These are phyloP conservation scores for Leucoptera coffeella DNA, from an alignment of 2,888 invertebrate species.

Conservation along the genomic window DNA sequence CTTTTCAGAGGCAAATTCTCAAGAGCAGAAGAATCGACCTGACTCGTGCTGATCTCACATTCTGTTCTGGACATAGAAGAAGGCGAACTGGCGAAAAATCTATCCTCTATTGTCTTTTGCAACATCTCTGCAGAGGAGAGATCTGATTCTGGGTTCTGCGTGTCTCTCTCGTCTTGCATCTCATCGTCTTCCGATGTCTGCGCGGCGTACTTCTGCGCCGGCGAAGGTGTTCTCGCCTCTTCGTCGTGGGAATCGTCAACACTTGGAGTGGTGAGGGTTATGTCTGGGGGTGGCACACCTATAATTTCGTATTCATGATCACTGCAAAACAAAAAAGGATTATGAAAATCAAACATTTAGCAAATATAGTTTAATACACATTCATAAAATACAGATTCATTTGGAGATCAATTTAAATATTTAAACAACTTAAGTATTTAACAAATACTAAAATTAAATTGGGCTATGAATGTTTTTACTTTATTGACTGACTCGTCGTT, in stretches of 20 bases:
- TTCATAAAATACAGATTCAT: too few relatives aligned
- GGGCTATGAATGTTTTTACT: background rate
- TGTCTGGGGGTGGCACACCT: conserved; percentile 58
- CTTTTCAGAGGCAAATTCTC: conserved; percentile 58
- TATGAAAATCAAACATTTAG: too few relatives aligned
- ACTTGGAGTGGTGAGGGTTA: conserved; percentile 25
- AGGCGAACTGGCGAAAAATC: conserved; percentile 53
- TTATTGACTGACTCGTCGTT: background rate
- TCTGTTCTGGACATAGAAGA: conserved; percentile 58
- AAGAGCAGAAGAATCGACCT: conserved; percentile 61
- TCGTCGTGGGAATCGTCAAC: conserved; percentile 43
- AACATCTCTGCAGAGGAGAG: conserved; percentile 38
- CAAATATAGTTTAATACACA: too few relatives aligned
- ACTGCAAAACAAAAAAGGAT: conserved; percentile 57
- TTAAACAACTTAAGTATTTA: too few relatives aligned
- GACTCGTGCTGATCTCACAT: conserved; percentile 60
- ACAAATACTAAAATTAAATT: background rate
- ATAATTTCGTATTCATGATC: conserved; percentile 93
- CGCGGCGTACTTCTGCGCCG: conserved; percentile 38
- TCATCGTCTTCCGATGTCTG: conserved; percentile 48
- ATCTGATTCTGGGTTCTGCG: conserved; percentile 13
- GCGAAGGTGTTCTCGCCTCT: conserved; percentile 40
- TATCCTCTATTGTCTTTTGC: conserved; percentile 59
- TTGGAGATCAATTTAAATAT: too few relatives aligned
- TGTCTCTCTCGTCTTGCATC: conserved; percentile 22